Evolutionary conservation across 2,797 vertebrate species (phyloP).

Genomic region (Loriculus beryllinus): DNA sequence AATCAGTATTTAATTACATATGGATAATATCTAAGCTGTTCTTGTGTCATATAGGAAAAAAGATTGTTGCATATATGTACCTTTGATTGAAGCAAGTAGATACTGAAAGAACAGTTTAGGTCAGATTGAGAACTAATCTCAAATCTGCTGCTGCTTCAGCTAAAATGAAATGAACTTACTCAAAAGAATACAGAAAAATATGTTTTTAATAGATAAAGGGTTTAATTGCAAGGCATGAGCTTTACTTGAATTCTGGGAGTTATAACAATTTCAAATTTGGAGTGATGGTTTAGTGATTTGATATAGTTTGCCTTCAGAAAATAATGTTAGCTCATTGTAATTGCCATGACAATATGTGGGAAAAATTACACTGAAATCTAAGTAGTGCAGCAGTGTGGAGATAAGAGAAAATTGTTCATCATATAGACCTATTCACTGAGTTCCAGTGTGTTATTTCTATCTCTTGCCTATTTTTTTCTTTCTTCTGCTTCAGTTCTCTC

Average conservation of each 20-base stretch:
- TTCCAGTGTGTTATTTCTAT: neutral
- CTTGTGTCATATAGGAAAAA: neutral
- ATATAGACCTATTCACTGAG: neutral
- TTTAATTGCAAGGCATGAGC: neutral
- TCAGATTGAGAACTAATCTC: neutral
- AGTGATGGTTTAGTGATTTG: neutral
- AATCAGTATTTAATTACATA: neutral
- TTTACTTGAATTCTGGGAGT: neutral
- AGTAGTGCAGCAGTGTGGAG: neutral
- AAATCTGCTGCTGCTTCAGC: neutral
- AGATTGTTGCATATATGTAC: neutral
- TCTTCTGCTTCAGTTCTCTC: neutral
- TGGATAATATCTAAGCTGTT: neutral
- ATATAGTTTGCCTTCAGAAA: neutral
- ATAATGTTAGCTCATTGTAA: neutral
- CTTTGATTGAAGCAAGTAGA: neutral
- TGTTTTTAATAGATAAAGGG: neutral
- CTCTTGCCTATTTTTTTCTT: neutral
- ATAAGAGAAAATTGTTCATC: neutral
- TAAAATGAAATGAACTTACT: neutral
- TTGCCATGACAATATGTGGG: neutral
- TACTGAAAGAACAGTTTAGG: neutral
- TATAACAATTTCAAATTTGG: neutral
- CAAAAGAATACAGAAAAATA: neutral
- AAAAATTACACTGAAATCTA: neutral